A percentile compares a stretch with the other conserved stretches of the same genome.
Evolutionary conservation across 1,140 invertebrate species (phyloP).

Genomic region (Bombus consobrinus): DNA sequence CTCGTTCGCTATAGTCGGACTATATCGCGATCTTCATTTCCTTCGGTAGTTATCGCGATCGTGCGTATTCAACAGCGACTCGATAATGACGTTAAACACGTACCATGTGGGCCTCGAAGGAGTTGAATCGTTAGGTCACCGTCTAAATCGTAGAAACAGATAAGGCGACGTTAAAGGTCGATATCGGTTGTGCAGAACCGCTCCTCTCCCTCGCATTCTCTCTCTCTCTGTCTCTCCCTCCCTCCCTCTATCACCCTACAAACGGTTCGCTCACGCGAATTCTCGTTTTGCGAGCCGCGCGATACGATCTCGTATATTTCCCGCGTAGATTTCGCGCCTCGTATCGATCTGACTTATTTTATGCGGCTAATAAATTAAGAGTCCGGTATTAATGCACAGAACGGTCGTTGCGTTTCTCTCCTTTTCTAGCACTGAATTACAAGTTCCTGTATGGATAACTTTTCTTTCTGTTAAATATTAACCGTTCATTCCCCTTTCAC

Average conservation of each 20-base stretch:
- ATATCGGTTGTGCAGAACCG: constrained; percentile 40
- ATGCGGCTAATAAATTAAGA: constrained; percentile 55
- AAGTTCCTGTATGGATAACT: background rate
- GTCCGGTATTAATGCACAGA: constrained; percentile 42
- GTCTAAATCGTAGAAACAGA: constrained; percentile 56
- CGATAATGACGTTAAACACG: constrained; percentile 40
- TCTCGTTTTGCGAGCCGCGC: constrained; percentile 60
- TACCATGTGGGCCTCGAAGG: constrained; percentile 3
- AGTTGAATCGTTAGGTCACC: constrained; percentile 34
- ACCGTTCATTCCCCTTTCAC: background rate
- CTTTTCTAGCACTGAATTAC: background rate
- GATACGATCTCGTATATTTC: constrained; percentile 61
- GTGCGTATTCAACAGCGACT: background rate
- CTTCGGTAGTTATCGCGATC: background rate
- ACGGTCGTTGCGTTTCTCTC: background rate
- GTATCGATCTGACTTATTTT: constrained; percentile 62
- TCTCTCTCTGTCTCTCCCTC: background rate
- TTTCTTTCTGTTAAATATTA: background rate
- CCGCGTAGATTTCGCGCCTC: constrained; percentile 51
- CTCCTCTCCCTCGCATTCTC: background rate
- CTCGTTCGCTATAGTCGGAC: too few species aligned
- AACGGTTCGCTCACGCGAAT: constrained; percentile 56
- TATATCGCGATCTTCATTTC: background rate
- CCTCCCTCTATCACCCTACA: background rate
- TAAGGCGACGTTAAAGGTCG: constrained; percentile 51